Conservation (phyloP, 2,888 invertebrate species). For the Drosophila birchii region DNA sequence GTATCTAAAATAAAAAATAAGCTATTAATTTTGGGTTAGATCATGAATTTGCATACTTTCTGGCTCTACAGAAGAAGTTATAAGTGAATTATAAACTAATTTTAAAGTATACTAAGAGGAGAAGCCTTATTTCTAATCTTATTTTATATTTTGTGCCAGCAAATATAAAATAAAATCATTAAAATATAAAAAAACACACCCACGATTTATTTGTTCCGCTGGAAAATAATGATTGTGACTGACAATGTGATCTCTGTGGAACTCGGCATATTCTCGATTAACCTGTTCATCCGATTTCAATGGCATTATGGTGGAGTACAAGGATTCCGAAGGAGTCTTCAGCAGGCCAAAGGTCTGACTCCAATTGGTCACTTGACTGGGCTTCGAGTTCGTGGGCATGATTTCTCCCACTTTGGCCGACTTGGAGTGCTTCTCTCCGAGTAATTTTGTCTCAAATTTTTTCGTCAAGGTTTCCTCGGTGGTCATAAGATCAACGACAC, state of each 20-base stretch:
- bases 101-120: background rate
- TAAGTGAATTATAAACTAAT: background rate
- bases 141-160: background rate
- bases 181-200: slow-evolving; percentile 49
- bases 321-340: slow-evolving; percentile 24
- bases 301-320: slow-evolving; percentile 72
- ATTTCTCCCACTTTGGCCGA: slow-evolving; percentile 44
- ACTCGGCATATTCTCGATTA: slow-evolving; percentile 63
- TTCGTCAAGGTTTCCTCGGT: slow-evolving; percentile 68
- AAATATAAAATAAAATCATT: too few relatives aligned
- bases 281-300: slow-evolving; percentile 67
- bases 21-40: too few relatives aligned
- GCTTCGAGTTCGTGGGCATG: slow-evolving; percentile 7
- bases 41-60: background rate
- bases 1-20: background rate
- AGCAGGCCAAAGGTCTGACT: slow-evolving; percentile 70
- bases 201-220: slow-evolving; percentile 71
- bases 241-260: slow-evolving; percentile 77
- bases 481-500: slow-evolving; percentile 66
- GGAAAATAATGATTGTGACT: slow-evolving; percentile 81
- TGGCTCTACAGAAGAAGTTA: background rate
- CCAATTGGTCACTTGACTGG: slow-evolving; percentile 62
- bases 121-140: background rate
- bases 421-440: slow-evolving; percentile 78
- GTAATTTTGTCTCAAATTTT: slow-evolving; percentile 46